These are phyloP conservation scores for Rhinogobius similis DNA, from an alignment of 2,113 vertebrate genomes.

Conservation along the genomic window DNA sequence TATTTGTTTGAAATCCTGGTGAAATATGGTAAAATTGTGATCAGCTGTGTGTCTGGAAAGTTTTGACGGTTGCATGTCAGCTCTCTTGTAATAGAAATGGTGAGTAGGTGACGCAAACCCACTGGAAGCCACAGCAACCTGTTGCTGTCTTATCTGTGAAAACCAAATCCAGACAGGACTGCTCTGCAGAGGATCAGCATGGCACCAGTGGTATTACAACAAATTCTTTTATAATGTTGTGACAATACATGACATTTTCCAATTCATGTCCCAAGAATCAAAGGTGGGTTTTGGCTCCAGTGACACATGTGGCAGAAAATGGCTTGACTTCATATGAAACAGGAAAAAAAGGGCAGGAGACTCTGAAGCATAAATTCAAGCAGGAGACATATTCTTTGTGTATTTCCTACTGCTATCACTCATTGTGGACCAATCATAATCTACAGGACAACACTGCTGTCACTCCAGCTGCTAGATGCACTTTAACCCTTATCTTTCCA, in stretches of 20 bases:
- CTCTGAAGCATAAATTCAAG: not conserved
- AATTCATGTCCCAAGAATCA: slow-evolving; percentile 39
- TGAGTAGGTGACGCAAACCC: slow-evolving; percentile 50
- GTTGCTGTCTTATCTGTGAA: slow-evolving; percentile 27
- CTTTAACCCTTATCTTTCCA: not conserved
- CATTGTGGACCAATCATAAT: slow-evolving; percentile 5
- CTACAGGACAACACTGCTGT: not conserved
- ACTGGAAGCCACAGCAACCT: slow-evolving; percentile 38
- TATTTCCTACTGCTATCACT: not conserved
- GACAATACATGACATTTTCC: slow-evolving; percentile 52
- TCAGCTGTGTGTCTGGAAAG: not conserved
- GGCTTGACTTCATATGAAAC: slow-evolving; percentile 15
- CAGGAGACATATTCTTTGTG: not conserved
- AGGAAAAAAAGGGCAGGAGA: slow-evolving; percentile 7
- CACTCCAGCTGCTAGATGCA: not conserved
- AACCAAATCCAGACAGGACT: slow-evolving; percentile 16
- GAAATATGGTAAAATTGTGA: slow-evolving; percentile 15
- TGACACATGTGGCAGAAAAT: slow-evolving; percentile 20
- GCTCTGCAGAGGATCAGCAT: slow-evolving; percentile 32
- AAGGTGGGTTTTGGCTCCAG: slow-evolving; percentile 19
- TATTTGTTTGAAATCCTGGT: slow-evolving; percentile 13
- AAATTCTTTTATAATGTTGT: slow-evolving; percentile 35
- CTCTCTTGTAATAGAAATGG: slow-evolving; percentile 31
- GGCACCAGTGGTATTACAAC: slow-evolving; percentile 33
- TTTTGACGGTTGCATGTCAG: slow-evolving; percentile 43